Percentiles rank a stretch among this genome's conserved stretches.
phyloP scores from a whole-genome alignment of 2,113 vertebrate species.

The Muntiacus muntjak region DNA sequence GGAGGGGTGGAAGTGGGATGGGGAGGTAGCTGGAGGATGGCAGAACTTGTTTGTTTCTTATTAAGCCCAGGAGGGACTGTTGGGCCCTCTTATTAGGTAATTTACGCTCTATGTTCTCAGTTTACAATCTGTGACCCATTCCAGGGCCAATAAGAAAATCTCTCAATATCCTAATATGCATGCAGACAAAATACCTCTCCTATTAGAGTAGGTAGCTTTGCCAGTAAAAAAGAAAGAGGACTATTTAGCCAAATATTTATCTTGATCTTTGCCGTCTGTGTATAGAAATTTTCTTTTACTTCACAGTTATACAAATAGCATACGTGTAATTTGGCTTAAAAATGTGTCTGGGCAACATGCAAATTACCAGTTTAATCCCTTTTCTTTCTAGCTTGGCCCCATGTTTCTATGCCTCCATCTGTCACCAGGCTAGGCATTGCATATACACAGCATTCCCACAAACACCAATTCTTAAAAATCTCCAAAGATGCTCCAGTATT shows the following conservation, averaged over 20 bases:
- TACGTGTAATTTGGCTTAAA: conserved; percentile 25
- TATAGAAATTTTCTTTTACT: not conserved
- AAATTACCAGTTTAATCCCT: not conserved
- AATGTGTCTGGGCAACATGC: not conserved
- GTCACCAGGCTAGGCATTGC: not conserved
- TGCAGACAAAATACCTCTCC: not conserved
- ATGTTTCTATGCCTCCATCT: not conserved
- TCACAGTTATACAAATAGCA: not conserved
- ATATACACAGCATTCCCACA: not conserved
- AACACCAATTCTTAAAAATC: not conserved
- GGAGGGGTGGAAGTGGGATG: not conserved
- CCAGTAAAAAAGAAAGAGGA: not conserved
- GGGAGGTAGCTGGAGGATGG: not conserved
- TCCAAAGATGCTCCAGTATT: not conserved
- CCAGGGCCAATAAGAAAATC: not conserved
- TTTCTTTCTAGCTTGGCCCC: not conserved
- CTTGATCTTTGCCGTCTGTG: not conserved
- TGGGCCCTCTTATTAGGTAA: not conserved
- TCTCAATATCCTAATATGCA: not conserved
- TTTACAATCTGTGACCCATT: not conserved
- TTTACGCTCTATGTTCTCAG: not conserved
- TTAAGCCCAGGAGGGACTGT: not conserved
- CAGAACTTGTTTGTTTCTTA: not conserved
- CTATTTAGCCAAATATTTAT: conserved; percentile 4
- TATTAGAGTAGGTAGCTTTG: not conserved